Base-by-base conservation (phyloP, 2,797 vertebrate species). In the Psittacula echo region DNA sequence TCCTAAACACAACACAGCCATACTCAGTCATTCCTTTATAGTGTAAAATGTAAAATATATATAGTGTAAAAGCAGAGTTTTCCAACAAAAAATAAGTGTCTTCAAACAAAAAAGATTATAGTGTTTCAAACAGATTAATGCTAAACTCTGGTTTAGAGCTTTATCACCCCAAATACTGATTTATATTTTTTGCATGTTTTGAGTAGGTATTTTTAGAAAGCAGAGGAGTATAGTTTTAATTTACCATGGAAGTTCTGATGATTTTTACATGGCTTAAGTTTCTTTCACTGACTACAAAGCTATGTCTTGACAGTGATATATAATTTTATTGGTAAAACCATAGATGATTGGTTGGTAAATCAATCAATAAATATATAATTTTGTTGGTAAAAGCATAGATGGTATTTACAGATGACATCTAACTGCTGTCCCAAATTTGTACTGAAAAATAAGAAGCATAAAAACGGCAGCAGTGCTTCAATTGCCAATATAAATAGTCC, bases 301-400 rank as follows among this genome's bases (percentile, higher is more conserved):
- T 92, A 0, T 39, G 21, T 85, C 62, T 81, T 86, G 74, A 74
- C 56, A 92, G 37, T 87, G 68, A 87, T 30, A 67, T 45, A 80
- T 70, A 44, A 79, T 89, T 83, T 95, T 92, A 85, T 86, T 96
- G 96, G 89, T 70, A 85, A 95, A 87, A 93, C 23, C 71, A 86
- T 22, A 56, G 20, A 56, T 56, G 51, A 32, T 53, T 53, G 51
- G 18, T 53, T 53, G 29, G 51, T 11, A 30, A 30, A 30, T 53
- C 51, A 53, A 53, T 53, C 4, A 53, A 53, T 32, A 53, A 30
- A 87, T 27, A 67, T 48, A 77, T 78, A 42, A 78, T 89, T 83
- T 95, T 92, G 83, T 85, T 96, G 97, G 90, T 72, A 84, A 95
- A 29, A 86, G 32, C 34, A 58, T 22, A 95, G 60, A 82, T 80